Percentiles rank a stretch among this genome's conserved stretches.
These are phyloP conservation scores for Notodonta ziczac DNA, from an alignment of 2,888 invertebrate species.

Conservation along the genomic window DNA sequence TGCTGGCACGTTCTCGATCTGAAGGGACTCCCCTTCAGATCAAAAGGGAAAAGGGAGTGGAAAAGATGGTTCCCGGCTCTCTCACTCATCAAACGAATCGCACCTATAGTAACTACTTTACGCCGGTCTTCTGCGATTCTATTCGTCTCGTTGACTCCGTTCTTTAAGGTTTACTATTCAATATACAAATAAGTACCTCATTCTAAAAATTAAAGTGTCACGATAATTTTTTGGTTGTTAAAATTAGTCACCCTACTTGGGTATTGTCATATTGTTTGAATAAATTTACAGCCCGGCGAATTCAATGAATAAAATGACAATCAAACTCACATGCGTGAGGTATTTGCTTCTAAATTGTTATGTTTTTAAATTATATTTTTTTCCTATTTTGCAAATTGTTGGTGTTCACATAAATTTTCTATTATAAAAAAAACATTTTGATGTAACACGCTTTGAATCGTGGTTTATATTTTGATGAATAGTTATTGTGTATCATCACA, in stretches of 20 bases:
- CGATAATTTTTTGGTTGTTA: neutral
- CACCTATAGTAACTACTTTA: too few species aligned
- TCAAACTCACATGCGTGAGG: neutral
- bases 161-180: neutral
- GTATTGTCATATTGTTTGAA: neutral
- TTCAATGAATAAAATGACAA: too few species aligned
- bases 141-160: neutral
- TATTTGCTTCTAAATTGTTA: slow-evolving; percentile 20
- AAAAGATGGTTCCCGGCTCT: too few species aligned
- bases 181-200: neutral
- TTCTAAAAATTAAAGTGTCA: neutral
- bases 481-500: slow-evolving; percentile 22
- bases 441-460: slow-evolving; percentile 7
- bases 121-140: neutral
- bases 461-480: slow-evolving; percentile 8
- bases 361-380: slow-evolving; percentile 24
- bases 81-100: too few species aligned
- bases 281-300: neutral
- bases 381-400: slow-evolving; percentile 37
- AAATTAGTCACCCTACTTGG: neutral
- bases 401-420: slow-evolving; percentile 38
- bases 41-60: too few species aligned
- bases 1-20: too few species aligned
- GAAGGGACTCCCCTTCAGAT: too few species aligned
- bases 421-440: neutral